Evolutionary conservation across 2,797 vertebrate genomes (phyloP), one percentile per base, ranked within the genome.

Genomic region (Odontamblyopus rebecca): DNA sequence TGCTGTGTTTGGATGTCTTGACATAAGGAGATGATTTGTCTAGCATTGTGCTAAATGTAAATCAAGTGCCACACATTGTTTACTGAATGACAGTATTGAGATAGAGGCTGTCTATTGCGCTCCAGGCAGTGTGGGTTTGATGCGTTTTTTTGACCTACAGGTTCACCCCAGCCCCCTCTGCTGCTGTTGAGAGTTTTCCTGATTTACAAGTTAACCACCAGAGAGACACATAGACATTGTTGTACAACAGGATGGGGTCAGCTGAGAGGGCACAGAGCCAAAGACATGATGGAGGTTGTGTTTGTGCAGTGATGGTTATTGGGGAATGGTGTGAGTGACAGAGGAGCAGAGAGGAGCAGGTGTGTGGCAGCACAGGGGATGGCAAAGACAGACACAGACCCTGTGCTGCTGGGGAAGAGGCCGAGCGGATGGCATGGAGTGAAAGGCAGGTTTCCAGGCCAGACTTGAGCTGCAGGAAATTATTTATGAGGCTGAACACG

Each of bases 361-460:
- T 78, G 81, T 79, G 76, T 81, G 62, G 53, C 70, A 77, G 82
- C 74, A 77, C 76, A 68, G 70, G 71, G 73, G 83, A 78, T 85
- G 83, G 78, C 80, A 82, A 78, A 51, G 80, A 65, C 69, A 75
- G 83, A 79, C 78, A 81, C 73, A 76, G 72, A 76, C 76, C 74
- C 81, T 80, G 84, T 86, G 82, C 82, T 83, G 85, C 79, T 80
- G 84, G 86, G 83, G 84, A 76, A 79, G 75, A 80, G 77, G 81
- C 77, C 41, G 82, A 88, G 81, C 84, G 76, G 77, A 86, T 89
- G 85, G 85, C 86, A 87, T 78, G 81, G 87, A 89, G 87, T 85
- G 88, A 93, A 87, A 89, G 84, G 85, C 88, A 90, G 92, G 86
- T 91, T 93, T 94, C 89, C 91, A 91, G 92, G 89, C 91, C 93